Base-by-base conservation (phyloP, 1,140 invertebrate genomes). In the Atopsyche davidsoni region DNA sequence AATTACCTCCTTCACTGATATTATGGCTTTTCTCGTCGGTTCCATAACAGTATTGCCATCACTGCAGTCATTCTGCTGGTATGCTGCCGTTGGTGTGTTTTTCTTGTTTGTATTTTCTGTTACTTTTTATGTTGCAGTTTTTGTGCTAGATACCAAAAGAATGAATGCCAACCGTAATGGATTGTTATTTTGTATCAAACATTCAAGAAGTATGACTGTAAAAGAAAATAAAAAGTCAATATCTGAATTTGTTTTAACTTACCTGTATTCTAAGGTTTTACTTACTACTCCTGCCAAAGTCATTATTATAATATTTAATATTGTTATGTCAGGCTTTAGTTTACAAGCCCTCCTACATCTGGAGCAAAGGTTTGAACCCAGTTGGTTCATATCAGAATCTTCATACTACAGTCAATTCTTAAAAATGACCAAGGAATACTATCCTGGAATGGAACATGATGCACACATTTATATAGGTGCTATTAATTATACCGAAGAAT, bases 1-100 rank as follows among this genome's bases (percentile, higher is more conserved):
- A 4, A 81, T 92, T 4, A 92, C 89, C 7, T 88, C 87, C 3
- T 69, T 90, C 35, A 92, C 87, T 1, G 87, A 92, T 66, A 79
- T 90, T 45, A 78, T 88, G 11, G 87, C 87, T 24, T 87, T 87
- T 57, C 64, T 84, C 31, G 80, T 86, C 31, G 83, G 83, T 34
- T 74, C 82, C 40, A 80, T 81, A 1, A 86, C 83, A 39, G 83
- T 88, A 53, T 63, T 88, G 42, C 86, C 86, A 24, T 81, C 80
- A 0, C 69, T 88, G 25, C 76, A 82, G 61, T 86, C 85, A 0
- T 88, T 85, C 60, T 88, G 86, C 61, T 74, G 87, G 22, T 88
- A 85, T 60, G 83, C 83, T 10, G 82, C 83, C 4, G 65, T 79
- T 1, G 83, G 83, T 16, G 79, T 88, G 3, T 70, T 85, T 19